Percentiles rank a stretch among this genome's conserved stretches.
Conservation (phyloP, 2,888 invertebrate species). For the Gonocerus acuteangulatus region DNA sequence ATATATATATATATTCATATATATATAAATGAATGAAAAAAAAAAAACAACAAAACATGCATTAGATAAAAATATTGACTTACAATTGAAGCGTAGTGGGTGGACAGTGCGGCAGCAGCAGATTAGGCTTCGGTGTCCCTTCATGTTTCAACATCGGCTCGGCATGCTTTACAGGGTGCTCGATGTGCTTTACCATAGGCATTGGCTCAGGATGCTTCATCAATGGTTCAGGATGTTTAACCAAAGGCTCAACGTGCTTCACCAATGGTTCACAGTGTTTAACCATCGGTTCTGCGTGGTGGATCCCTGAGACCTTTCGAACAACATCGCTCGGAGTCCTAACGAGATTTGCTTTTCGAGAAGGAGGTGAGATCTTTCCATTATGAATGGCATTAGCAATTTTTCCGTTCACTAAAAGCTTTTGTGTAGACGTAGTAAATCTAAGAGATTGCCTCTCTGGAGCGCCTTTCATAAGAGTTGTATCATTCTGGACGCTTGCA, state of each 20-base stretch:
- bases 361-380: constrained; percentile 36
- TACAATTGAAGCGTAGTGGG: constrained; percentile 40
- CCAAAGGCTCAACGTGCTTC: neutral
- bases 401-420: constrained; percentile 36
- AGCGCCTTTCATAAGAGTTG: constrained; percentile 24
- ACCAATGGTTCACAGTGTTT: constrained; percentile 9
- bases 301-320: constrained; percentile 24
- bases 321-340: constrained; percentile 31
- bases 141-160: constrained; percentile 24
- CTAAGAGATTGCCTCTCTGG: constrained; percentile 37
- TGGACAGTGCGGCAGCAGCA: constrained; percentile 38
- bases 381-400: constrained; percentile 36
- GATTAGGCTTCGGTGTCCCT: constrained; percentile 27
- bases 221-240: constrained; percentile 31
- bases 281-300: constrained; percentile 28
- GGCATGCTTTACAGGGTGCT: constrained; percentile 21
- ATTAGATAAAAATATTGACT: too few species aligned
- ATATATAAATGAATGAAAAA: too few species aligned
- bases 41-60: too few species aligned
- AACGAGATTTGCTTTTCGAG: constrained; percentile 34
- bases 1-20: too few species aligned
- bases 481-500: constrained; percentile 26
- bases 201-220: constrained; percentile 25
- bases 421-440: constrained; percentile 35
- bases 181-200: constrained; percentile 1